These are phyloP conservation scores for Synanthedon andrenaeformis DNA, from an alignment of 2,888 invertebrate genomes.

Conservation along the genomic window DNA sequence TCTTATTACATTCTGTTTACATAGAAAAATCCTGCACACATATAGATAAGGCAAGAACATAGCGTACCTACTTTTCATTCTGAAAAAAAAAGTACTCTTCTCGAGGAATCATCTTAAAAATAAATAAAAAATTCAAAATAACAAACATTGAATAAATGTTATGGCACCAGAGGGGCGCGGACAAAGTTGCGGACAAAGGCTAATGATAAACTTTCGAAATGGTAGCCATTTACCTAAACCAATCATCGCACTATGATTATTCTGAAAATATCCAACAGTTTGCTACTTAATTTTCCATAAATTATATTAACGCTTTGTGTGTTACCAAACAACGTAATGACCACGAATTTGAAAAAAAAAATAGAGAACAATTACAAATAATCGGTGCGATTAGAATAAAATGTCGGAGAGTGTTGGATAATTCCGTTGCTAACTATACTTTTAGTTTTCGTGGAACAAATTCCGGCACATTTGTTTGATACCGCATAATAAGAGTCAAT, in stretches of 20 bases:
- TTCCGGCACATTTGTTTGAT: slow-evolving; percentile 67
- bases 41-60: too few species aligned
- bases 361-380: slow-evolving; percentile 52
- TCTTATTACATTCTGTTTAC: too few species aligned
- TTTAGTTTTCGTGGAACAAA: slow-evolving; percentile 61
- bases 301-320: slow-evolving; percentile 4
- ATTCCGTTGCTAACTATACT: slow-evolving; percentile 43
- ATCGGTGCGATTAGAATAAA: slow-evolving; percentile 44
- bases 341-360: slow-evolving; percentile 27
- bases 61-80: too few species aligned
- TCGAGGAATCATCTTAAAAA: too few species aligned
- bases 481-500: slow-evolving; percentile 65
- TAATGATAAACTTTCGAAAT: too few species aligned
- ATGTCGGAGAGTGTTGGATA: not conserved
- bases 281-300: slow-evolving; percentile 7
- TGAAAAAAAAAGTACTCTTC: too few species aligned
- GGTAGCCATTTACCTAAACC: not conserved
- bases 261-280: slow-evolving; percentile 2
- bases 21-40: too few species aligned
- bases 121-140: too few species aligned
- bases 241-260: not conserved
- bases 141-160: too few species aligned
- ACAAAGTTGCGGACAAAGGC: too few species aligned
- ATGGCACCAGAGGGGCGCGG: too few species aligned
- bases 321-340: slow-evolving; percentile 29